Conservation (phyloP, 2,797 vertebrate species). For the Sternotherus odoratus region DNA sequence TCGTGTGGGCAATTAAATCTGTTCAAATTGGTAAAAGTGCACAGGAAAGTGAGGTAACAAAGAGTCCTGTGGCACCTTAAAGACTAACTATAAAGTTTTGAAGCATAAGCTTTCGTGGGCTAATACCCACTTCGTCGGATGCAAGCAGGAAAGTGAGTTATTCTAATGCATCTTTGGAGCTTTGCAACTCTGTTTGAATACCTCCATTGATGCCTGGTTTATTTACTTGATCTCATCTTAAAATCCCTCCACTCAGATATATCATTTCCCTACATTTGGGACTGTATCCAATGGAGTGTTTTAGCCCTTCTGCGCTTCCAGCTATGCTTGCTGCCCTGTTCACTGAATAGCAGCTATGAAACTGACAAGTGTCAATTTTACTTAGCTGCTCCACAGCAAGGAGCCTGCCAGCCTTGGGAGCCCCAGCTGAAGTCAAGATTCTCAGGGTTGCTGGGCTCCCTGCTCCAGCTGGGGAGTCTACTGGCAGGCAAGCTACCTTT, state of each 20-base stretch:
- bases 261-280: not conserved
- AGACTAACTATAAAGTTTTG: too few species aligned
- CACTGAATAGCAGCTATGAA: not conserved
- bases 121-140: too few species aligned
- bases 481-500: too few species aligned
- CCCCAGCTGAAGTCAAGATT: too few species aligned
- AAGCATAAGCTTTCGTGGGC: too few species aligned
- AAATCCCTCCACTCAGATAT: not conserved
- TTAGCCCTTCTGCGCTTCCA: not conserved
- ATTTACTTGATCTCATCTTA: not conserved
- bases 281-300: not conserved
- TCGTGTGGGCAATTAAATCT: not conserved
- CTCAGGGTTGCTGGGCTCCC: too few species aligned
- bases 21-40: not conserved
- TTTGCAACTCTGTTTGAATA: not conserved
- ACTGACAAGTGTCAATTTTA: not conserved
- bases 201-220: not conserved
- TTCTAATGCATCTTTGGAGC: not conserved
- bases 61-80: too few species aligned
- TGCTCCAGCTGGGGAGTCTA: too few species aligned
- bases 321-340: not conserved
- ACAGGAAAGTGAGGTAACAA: not conserved
- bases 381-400: not conserved
- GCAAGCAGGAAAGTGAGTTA: not conserved
- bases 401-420: too few species aligned